Conservation (phyloP, 1,140 invertebrate species). For the Teleopsis dalmanni region DNA sequence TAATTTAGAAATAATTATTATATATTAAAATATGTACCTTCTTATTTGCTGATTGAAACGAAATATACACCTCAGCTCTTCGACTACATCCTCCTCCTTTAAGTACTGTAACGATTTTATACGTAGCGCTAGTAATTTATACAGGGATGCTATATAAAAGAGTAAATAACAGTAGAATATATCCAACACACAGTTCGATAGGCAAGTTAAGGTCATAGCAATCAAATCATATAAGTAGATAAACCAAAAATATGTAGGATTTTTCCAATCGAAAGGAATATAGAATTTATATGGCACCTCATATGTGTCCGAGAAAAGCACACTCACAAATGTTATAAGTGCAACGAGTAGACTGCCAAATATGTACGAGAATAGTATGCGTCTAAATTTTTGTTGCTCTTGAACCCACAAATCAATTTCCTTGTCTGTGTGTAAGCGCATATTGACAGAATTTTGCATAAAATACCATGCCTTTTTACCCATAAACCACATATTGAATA, state of each 20-base stretch:
- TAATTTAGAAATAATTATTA: neutral
- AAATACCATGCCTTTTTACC: slow-evolving; percentile 16
- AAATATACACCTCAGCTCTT: neutral
- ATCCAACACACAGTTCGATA: slow-evolving; percentile 28
- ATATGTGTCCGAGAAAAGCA: slow-evolving; percentile 21
- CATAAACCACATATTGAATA: slow-evolving; percentile 29
- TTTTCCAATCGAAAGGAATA: slow-evolving; percentile 32
- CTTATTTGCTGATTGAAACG: neutral
- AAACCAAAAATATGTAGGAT: slow-evolving; percentile 19
- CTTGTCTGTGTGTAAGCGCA: slow-evolving; percentile 11
- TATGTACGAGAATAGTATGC: slow-evolving; percentile 21
- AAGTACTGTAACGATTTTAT: slow-evolving; percentile 10
- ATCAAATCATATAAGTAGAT: slow-evolving; percentile 26
- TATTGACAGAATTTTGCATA: slow-evolving; percentile 13
- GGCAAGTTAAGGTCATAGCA: slow-evolving; percentile 26
- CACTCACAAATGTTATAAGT: slow-evolving; percentile 19
- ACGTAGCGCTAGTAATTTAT: slow-evolving; percentile 24
- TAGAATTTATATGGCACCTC: slow-evolving; percentile 30
- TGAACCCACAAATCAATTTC: slow-evolving; percentile 18
- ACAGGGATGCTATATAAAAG: slow-evolving; percentile 28
- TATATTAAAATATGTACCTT: neutral
- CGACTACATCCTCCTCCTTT: neutral
- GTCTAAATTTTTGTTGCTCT: slow-evolving; percentile 21
- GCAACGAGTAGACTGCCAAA: slow-evolving; percentile 23
- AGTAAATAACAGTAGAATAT: slow-evolving; percentile 31